Evolutionary conservation across 2,797 vertebrate species (phyloP).

Genomic region (Myiotriccus ornatus): DNA sequence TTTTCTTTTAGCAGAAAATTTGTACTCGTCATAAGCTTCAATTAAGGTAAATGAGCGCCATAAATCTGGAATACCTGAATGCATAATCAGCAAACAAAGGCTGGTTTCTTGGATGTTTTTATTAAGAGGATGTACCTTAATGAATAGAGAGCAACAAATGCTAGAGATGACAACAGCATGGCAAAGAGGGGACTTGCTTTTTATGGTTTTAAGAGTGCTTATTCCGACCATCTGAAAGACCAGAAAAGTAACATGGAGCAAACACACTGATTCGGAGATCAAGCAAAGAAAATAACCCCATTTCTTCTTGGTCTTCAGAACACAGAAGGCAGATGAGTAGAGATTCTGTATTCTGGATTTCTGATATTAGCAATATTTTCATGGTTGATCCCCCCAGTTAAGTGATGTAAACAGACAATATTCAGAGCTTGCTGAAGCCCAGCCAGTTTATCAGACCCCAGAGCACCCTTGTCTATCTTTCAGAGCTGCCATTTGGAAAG

Average conservation of each 20-base stretch:
- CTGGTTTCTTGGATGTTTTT: conserved; percentile 58
- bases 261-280: background rate
- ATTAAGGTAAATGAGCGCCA: conserved; percentile 53
- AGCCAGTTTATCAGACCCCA: background rate
- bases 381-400: background rate
- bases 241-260: conserved; percentile 18
- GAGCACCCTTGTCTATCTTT: background rate
- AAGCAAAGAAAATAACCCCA: background rate
- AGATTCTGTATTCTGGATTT: background rate
- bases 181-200: conserved; percentile 50
- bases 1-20: conserved; percentile 52
- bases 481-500: background rate
- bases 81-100: conserved; percentile 49
- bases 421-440: background rate
- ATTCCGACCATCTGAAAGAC: conserved; percentile 53
- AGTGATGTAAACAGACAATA: background rate
- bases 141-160: conserved; percentile 61
- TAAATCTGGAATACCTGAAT: conserved; percentile 53
- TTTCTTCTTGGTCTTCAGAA: background rate
- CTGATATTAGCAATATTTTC: background rate
- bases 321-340: background rate
- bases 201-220: conserved; percentile 45
- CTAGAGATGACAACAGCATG: conserved; percentile 48
- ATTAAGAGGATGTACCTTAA: conserved; percentile 59
- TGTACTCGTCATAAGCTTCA: conserved; percentile 61